Evolutionary conservation across 2,113 vertebrate species (phyloP).

Genomic region (Cyanoliseus patagonus): DNA sequence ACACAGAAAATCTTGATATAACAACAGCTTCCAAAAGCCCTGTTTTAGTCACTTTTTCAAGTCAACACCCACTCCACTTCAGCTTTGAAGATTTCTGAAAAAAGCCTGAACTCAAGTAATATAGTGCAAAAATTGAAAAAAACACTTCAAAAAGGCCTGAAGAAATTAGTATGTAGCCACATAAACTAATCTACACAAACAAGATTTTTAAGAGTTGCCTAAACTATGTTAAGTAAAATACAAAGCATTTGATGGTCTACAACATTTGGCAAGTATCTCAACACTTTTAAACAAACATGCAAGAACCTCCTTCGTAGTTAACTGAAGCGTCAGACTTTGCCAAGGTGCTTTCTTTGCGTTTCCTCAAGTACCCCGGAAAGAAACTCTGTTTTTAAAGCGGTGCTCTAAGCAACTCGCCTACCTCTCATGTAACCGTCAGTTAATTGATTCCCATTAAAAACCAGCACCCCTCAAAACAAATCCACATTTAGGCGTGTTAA

Average conservation of each 20-base stretch:
- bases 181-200: not conserved
- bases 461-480: not conserved
- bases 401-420: not conserved
- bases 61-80: not conserved
- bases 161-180: not conserved
- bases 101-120: not conserved
- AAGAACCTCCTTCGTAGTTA: not conserved
- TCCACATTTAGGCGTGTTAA: rapidly evolving
- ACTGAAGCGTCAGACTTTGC: not conserved
- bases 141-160: not conserved
- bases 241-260: not conserved
- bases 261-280: not conserved
- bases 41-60: not conserved
- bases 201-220: not conserved
- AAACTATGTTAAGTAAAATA: not conserved
- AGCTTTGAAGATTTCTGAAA: not conserved
- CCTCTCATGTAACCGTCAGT: rapidly evolving
- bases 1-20: not conserved
- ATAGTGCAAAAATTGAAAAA: not conserved
- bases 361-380: not conserved
- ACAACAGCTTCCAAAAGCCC: not conserved
- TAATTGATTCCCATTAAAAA: not conserved
- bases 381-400: not conserved
- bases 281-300: not conserved
- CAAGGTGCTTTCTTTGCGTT: not conserved